Conservation (phyloP, 1,140 invertebrate genomes). For the Elymnias hypermnestra region DNA sequence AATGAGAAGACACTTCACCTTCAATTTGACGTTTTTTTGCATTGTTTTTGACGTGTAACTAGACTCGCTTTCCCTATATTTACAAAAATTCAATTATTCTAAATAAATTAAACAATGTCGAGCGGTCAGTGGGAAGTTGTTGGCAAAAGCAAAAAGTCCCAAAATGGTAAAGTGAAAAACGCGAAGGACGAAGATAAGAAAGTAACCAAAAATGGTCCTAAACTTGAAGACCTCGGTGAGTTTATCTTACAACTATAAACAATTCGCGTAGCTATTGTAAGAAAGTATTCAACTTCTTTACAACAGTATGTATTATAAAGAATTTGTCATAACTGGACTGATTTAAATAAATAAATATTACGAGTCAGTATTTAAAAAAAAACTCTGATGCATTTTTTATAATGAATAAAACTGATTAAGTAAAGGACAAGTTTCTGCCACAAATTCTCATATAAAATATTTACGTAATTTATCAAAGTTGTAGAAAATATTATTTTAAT, state of each 20-base stretch:
- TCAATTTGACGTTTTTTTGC: slow-evolving; percentile 39
- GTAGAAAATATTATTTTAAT: no score
- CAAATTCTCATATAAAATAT: no score
- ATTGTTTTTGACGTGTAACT: slow-evolving; percentile 69
- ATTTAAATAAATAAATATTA: no score
- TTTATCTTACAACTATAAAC: slow-evolving; percentile 15
- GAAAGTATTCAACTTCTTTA: no score
- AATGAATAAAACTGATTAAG: no score
- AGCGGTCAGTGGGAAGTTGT: slow-evolving; percentile 87
- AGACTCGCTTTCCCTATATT: slow-evolving; percentile 61
- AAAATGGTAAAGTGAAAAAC: slow-evolving; percentile 77
- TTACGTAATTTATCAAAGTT: no score
- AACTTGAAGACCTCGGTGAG: slow-evolving; percentile 63
- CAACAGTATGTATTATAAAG: no score
- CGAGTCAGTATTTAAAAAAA: no score
- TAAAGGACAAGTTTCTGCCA: no score
- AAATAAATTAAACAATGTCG: slow-evolving; percentile 75
- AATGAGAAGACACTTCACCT: slow-evolving; percentile 37
- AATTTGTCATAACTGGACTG: no score
- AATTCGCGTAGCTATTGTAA: no score
- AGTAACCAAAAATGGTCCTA: slow-evolving; percentile 54
- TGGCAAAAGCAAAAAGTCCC: slow-evolving; percentile 82
- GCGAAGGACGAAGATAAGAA: slow-evolving; percentile 78
- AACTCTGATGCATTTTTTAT: no score
- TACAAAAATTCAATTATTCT: slow-evolving; percentile 43